Base-by-base conservation (phyloP, 2,113 vertebrate species). In the Sander lucioperca region DNA sequence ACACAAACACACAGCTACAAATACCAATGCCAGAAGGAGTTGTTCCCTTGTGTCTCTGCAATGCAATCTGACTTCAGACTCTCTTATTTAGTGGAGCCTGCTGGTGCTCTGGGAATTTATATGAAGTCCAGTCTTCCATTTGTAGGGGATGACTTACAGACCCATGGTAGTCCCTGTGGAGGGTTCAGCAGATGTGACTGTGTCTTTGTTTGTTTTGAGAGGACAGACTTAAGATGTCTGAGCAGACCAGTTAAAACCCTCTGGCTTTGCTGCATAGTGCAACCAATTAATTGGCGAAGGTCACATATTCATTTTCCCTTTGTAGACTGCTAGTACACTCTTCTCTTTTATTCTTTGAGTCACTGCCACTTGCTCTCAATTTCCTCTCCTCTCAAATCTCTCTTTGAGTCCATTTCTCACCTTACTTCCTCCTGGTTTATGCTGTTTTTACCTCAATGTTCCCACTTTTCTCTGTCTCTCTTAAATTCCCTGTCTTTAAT, bases 401-500 rank as follows among this genome's bases (percentile, higher is more conserved):
- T 33, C 51, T 76, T 30, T 74, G 36, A 79, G 9, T 11, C 30
- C 6, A 54, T 80, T 64, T 50, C 76, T 65, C 74, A 47, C 47
- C 43, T 33, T 6, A 0, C 51, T 23, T 62, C 9, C 7, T 63
- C 27, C n/a, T 48, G 12, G 3, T 71, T 74, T 56, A 10, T 81
- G 27, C 61, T 36, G 19, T 77, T 86, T 86, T 74, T 30, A 33
- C 57, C 15, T 72, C 7, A 1, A 16, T 39, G 62, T 63, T 50
- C 36, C 54, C 62, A 66, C 69, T 67, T 63, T 48, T 11, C 50
- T 57, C 57, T 11, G 9, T 50, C 23, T 21, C 61, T 19, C 56
- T 66, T 63, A n/a, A 72, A 82, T 57, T 50, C n/a, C 69, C 36
- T 43, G 30, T 43, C 57, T 58, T 78, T 57, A 83, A 80, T 79